Base-by-base conservation (phyloP, 2,113 vertebrate species). In the Carollia perspicillata region DNA sequence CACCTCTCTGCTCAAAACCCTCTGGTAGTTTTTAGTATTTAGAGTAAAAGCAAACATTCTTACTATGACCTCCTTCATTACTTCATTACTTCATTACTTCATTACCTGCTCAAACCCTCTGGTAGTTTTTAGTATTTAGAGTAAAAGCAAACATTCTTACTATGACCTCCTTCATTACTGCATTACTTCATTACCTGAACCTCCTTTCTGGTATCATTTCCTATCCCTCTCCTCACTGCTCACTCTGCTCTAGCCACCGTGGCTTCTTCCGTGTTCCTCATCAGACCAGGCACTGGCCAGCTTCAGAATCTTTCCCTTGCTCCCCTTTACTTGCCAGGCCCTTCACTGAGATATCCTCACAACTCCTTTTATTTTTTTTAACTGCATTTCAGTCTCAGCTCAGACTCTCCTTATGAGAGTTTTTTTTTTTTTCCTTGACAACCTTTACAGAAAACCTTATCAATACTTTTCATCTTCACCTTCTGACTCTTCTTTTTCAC, bases 341-440 rank as follows among this genome's bases (percentile, higher is more conserved):
- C 22, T 72, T 35, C 37, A 4, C 3, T 17, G 20, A 49, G 6
- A 23, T 3, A 0, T 4, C 40, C 40, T 3, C 17, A 8, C 0
- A 0, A 20, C 12, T 37, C 17, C 28, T 16, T 58, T 28, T 18
- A n/a, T 53, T 28, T 16, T 58, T 28, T 16, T 53, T 28, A 7
- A 63, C 22, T 58, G 26, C 12, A 26, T 71, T 30, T 18, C 7
- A 35, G 8, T 14, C 11, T 40, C n/a, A 30, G 58, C 11, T 40
- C n/a, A 30, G 58, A 68, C 22, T 8, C 18, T 1, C 51, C 14
- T 74, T 33, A 66, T 26, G 0, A 42, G 58, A 44, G 9, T 22
- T 49, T 49, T 75, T 33, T 75, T 49, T 75, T 33, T 75, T 68
- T 75, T 49, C 16, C 14, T 69, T 66, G 44, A 87, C 28, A 42